Evolutionary conservation across 2,113 vertebrate species (phyloP).

Genomic region (Ophthalmolycus amberensis): DNA sequence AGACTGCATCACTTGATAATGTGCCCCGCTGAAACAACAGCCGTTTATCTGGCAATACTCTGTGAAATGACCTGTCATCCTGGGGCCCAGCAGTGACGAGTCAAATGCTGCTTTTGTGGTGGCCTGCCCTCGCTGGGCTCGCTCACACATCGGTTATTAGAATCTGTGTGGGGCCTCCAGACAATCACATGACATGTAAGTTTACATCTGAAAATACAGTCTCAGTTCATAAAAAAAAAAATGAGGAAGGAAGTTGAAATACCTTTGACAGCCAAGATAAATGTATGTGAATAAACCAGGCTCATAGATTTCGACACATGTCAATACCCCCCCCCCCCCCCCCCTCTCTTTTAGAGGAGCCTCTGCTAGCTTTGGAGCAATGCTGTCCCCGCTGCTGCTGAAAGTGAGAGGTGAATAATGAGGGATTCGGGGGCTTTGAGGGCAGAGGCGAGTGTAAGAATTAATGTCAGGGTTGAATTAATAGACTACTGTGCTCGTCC

Average conservation of each 20-base stretch:
- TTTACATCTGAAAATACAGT: background rate
- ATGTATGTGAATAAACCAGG: background rate
- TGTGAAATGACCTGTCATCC: slow-evolving; percentile 54
- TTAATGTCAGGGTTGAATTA: slow-evolving; percentile 57
- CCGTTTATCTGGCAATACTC: slow-evolving; percentile 62
- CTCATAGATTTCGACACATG: too few relatives aligned
- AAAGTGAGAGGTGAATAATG: slow-evolving; percentile 48
- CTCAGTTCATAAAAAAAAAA: background rate
- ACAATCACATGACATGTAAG: slow-evolving; percentile 11
- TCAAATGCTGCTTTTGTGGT: slow-evolving; percentile 44
- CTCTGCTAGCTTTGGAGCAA: background rate
- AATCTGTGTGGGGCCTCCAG: slow-evolving; percentile 34
- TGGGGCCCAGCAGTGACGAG: slow-evolving; percentile 34
- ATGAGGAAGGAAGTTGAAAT: background rate
- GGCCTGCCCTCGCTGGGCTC: background rate
- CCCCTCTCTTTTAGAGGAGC: background rate
- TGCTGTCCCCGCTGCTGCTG: background rate
- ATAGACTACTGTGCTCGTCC: slow-evolving; percentile 39
- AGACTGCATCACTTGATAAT: slow-evolving; percentile 44
- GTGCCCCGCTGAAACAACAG: slow-evolving; percentile 63
- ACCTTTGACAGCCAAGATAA: background rate
- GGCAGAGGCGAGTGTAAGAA: slow-evolving; percentile 34
- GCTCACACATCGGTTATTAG: slow-evolving; percentile 47
- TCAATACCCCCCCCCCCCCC: background rate
- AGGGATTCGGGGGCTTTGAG: slow-evolving; percentile 46